Evolutionary conservation across 1,140 invertebrate species (phyloP).

Genomic region (Leptoteleia sp.): DNA sequence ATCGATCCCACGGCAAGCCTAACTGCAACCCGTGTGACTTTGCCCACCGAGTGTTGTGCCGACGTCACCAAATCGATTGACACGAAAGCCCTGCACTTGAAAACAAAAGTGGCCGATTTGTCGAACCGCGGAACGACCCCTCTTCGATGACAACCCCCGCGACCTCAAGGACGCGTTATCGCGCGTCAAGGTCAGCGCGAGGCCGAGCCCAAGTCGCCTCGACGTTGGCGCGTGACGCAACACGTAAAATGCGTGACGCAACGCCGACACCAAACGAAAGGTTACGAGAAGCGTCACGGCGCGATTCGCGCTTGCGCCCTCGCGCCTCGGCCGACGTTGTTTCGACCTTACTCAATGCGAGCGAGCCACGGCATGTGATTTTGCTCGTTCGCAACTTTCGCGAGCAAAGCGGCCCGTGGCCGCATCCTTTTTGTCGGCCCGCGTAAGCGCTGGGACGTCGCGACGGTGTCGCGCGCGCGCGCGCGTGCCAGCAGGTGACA

Average conservation of each 20-base stretch:
- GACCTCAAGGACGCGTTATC: slow-evolving; percentile 2
- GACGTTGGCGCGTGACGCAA: slow-evolving; percentile 37
- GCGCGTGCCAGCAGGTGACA: slow-evolving; percentile 31
- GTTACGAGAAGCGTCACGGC: slow-evolving; percentile 46
- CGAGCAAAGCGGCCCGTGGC: slow-evolving; percentile 13
- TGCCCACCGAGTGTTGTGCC: slow-evolving; percentile 42
- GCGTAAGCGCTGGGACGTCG: slow-evolving; percentile 4
- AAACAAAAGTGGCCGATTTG: slow-evolving; percentile 3
- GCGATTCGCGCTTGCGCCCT: slow-evolving; percentile 51
- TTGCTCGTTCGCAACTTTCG: slow-evolving; percentile 21
- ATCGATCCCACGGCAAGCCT: slow-evolving; percentile 20
- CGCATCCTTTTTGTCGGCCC: slow-evolving; percentile 7
- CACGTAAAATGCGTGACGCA: slow-evolving; percentile 37
- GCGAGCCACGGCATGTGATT: slow-evolving; percentile 38
- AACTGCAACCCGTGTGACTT: slow-evolving; percentile 34
- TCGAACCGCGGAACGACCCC: not conserved
- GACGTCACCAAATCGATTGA: slow-evolving; percentile 51
- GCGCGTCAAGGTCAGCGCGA: slow-evolving; percentile 13
- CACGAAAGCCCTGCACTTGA: slow-evolving; percentile 21
- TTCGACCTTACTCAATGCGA: slow-evolving; percentile 54
- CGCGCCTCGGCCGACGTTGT: slow-evolving; percentile 14
- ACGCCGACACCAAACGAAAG: slow-evolving; percentile 35
- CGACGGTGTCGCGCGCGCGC: slow-evolving; percentile 10
- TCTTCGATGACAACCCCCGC: not conserved
- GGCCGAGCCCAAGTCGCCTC: slow-evolving; percentile 8